Evolutionary conservation across 2,888 invertebrate genomes (phyloP).

Genomic region (Nebria brevicollis): DNA sequence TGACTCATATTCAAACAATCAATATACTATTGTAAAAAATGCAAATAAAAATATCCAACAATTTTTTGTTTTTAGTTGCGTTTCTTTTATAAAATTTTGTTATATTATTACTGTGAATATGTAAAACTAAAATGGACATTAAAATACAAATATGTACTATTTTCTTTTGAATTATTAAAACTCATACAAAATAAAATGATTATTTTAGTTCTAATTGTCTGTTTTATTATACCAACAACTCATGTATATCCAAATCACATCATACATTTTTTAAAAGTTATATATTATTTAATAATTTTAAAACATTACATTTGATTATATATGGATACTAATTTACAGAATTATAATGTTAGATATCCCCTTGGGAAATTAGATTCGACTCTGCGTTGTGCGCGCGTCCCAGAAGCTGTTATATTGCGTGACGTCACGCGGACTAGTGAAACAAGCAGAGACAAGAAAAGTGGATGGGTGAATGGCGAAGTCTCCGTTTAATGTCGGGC

Average conservation of each 20-base stretch:
- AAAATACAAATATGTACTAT: slow-evolving; percentile 34
- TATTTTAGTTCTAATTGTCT: slow-evolving; percentile 37
- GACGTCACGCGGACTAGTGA: slow-evolving; percentile 12
- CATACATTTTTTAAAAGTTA: too few species aligned
- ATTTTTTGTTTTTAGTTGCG: background rate
- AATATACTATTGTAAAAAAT: slow-evolving; percentile 17
- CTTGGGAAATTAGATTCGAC: background rate
- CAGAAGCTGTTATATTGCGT: background rate
- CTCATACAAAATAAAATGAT: slow-evolving; percentile 41
- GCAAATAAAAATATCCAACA: slow-evolving; percentile 2
- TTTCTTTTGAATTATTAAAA: slow-evolving; percentile 34
- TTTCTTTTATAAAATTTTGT: slow-evolving; percentile 9
- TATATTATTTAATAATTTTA: too few species aligned
- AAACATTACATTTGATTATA: too few species aligned
- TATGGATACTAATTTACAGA: too few species aligned
- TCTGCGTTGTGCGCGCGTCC: background rate
- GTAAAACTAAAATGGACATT: slow-evolving; percentile 22
- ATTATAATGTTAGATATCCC: background rate
- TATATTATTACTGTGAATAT: slow-evolving; percentile 35
- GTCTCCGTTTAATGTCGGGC: slow-evolving; percentile 20
- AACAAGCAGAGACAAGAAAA: background rate
- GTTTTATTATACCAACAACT: background rate
- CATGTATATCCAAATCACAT: background rate
- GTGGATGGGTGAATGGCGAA: slow-evolving; percentile 12
- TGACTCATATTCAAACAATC: slow-evolving; percentile 26